These are phyloP conservation scores for Deroplatys truncata DNA, from an alignment of 2,888 invertebrate species.

Conservation along the genomic window DNA sequence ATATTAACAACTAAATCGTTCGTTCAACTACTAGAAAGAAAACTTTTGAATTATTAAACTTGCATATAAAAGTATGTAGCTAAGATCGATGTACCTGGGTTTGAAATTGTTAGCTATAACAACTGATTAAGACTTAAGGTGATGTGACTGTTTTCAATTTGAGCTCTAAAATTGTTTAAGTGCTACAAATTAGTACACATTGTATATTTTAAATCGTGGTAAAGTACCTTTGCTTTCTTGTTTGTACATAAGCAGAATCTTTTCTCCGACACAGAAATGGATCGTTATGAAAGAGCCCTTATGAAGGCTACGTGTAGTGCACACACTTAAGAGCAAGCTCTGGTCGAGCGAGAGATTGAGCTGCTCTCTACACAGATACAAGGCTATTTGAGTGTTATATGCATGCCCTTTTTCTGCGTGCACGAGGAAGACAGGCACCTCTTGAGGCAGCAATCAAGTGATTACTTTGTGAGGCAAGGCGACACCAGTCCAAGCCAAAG, in stretches of 20 bases:
- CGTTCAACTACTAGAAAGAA: too few relatives aligned
- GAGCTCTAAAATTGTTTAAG: too few relatives aligned
- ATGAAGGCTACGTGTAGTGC: background rate
- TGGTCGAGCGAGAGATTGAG: background rate
- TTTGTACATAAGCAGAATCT: background rate
- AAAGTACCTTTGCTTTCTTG: background rate
- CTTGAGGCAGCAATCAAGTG: background rate
- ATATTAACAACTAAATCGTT: too few relatives aligned
- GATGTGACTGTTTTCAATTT: too few relatives aligned
- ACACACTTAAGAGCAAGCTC: background rate
- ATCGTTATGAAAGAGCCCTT: background rate
- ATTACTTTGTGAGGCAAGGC: background rate
- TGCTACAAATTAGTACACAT: too few relatives aligned
- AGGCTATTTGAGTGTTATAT: background rate
- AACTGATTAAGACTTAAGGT: too few relatives aligned
- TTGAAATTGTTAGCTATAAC: too few relatives aligned
- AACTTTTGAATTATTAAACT: too few relatives aligned
- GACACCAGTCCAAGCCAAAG: background rate
- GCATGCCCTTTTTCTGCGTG: background rate
- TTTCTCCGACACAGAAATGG: background rate
- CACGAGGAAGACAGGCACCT: background rate
- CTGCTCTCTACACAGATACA: background rate
- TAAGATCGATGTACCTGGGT: too few relatives aligned
- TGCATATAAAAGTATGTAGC: too few relatives aligned
- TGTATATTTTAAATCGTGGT: background rate